Conservation (phyloP, 2,888 invertebrate genomes). For the Nyleta sp. region DNA sequence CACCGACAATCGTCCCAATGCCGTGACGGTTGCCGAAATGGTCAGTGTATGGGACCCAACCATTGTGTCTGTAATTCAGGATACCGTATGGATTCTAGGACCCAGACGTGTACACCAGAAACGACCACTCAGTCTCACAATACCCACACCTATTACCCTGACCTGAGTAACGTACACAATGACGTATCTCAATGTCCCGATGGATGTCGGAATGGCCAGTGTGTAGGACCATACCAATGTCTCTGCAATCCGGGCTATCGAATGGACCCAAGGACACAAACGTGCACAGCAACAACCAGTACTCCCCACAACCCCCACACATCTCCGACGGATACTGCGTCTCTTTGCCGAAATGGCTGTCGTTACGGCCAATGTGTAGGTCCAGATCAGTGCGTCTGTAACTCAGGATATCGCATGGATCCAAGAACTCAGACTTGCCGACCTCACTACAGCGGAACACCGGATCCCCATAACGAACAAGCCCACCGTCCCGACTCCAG, state of each 20-base stretch:
- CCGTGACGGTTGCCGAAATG: too few relatives aligned
- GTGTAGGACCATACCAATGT: too few relatives aligned
- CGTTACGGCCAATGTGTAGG: conserved; percentile 77
- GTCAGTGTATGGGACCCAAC: conserved; percentile 77
- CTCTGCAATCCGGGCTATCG: too few relatives aligned
- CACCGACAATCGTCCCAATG: conserved; percentile 69
- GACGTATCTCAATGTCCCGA: conserved; percentile 68
- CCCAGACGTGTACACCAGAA: conserved; percentile 78
- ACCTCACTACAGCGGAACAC: conserved; percentile 72
- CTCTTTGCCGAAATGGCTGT: conserved; percentile 74
- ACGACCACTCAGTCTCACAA: conserved; percentile 74
- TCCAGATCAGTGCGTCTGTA: conserved; percentile 83
- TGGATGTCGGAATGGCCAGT: too few relatives aligned
- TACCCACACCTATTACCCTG: conserved; percentile 6
- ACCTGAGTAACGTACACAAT: not conserved
- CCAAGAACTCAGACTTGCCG: conserved; percentile 73
- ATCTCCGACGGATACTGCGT: conserved; percentile 50
- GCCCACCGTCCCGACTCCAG: conserved; percentile 12
- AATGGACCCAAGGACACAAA: too few relatives aligned
- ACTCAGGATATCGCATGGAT: conserved; percentile 80
- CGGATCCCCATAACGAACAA: conserved; percentile 66
- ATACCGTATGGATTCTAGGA: too few relatives aligned
- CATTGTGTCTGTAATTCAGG: conserved; percentile 84
- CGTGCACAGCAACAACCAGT: too few relatives aligned
- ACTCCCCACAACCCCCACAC: conserved; percentile 73